Evolutionary conservation across 2,888 invertebrate species (phyloP), one percentile per base, ranked within the genome.

Genomic region (Hymenopus coronatus): DNA sequence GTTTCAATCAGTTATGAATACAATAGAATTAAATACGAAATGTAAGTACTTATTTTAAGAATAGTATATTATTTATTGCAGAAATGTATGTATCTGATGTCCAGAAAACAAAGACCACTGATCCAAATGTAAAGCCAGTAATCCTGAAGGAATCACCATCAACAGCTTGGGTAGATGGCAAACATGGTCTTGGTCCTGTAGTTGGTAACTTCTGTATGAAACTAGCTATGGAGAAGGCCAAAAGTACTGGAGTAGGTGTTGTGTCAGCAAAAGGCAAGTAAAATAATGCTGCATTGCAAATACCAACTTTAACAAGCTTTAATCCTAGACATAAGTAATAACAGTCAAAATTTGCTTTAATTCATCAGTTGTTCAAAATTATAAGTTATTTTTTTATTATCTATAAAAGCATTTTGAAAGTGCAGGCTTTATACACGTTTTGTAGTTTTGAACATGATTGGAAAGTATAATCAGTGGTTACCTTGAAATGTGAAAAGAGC

Each of bases 181-280:
- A 95, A 91, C 97, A 97, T 92, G 96, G 96, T 0, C 93, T 98
- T 3, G 98, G 98, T 6, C 97, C 97, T 1, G 96, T 97, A 0
- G 96, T 97, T 30, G 97, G 97, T 86, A 96, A 96, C 92, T 96
- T 94, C 91, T 96, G 96, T 90, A 97, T 97, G 97, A 95, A 96
- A 89, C 92, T 98, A 90, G 98, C 98, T 4, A 96, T 98, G 15
- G 93, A 95, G 91, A 98, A 98, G 92, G 98, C 98, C 0, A 95
- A 96, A 91, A 94, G 95, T 28, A 95, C 95, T 15, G 98, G 98
- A 0, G 96, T 98, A 14, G 98, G 97, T 88, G 96, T 97, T 96
- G 97, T 98, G 0, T 94, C 96, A 25, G 97, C 97, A 0, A 96
- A 96, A 93, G 95, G 89, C 88, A 82, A 8, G 54, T 70, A 70